These are phyloP conservation scores for Naso thynnoides DNA, from an alignment of 2,797 vertebrate species.

Conservation along the genomic window DNA sequence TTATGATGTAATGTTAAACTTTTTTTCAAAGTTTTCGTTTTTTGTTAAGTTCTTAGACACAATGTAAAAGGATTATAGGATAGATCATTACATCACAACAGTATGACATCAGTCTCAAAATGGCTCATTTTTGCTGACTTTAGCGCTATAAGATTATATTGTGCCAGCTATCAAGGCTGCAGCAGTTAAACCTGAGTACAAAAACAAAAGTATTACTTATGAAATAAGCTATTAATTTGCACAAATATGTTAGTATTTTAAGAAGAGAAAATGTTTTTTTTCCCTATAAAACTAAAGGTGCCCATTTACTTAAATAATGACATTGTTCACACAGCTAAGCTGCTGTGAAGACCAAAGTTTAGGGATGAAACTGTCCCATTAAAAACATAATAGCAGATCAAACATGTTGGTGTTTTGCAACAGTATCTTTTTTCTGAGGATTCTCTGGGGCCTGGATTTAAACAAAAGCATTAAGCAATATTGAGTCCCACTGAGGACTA, in stretches of 20 bases:
- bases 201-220: no score
- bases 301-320: not conserved
- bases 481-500: constrained; percentile 32
- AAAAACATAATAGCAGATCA: constrained; percentile 6
- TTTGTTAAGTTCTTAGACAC: no score
- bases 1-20: not conserved
- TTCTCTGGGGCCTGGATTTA: constrained; percentile 46
- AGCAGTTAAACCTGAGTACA: no score
- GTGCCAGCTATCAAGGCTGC: not conserved
- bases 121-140: not conserved
- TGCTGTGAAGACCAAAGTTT: not conserved
- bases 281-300: not conserved
- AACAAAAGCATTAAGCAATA: constrained; percentile 48
- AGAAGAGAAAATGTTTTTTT: not conserved
- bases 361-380: not conserved
- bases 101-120: not conserved
- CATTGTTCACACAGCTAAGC: not conserved
- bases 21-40: not conserved
- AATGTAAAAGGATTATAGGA: not conserved
- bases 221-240: not conserved
- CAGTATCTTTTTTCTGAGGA: constrained; percentile 16
- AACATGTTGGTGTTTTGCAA: constrained; percentile 14
- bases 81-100: no score
- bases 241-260: no score
- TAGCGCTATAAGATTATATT: not conserved